Evolutionary conservation across 2,113 vertebrate genomes (phyloP), one percentile per base, ranked within the genome.

Genomic region (Brienomyrus longianalis): DNA sequence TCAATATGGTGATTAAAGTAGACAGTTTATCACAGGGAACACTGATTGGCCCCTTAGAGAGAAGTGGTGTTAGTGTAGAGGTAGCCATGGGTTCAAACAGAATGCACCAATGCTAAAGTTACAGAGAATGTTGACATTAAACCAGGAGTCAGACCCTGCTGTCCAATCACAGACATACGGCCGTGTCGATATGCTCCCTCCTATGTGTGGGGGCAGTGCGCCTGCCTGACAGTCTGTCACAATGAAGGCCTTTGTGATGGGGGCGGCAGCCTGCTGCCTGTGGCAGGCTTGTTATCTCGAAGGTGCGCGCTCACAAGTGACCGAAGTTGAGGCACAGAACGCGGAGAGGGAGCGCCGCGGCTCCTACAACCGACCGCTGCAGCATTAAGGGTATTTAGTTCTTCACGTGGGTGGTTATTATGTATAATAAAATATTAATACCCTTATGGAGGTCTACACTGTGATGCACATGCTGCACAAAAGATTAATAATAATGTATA

Each of bases 201-300:
- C 27, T 43, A 9, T n/a, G 50, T 56, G 74, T 52, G 31, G 74
- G 35, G 51, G 70, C 39, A 39, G 1, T 39, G 39, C 39, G 1
- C 39, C 50, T 56, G 21, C 48, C 88, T 17, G 66, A 83, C 54
- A n/a, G 48, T 17, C 52, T 21, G 51, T 35, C 43, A 88, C 86
- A 45, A 39, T 83, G 91, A 90, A 56, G 13, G 86, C 59, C 88
- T 89, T 91, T 87, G 88, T 90, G 35, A 80, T 51, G 62, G 86
- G 87, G 83, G 86, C 87, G 90, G 88, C 90, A 90, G 90, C 87
- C 89, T 83, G 83, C 62, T 86, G 54, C 77, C 51, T 47, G 43
- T 23, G 43, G 50, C 74, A 50, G 86, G 2, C 83, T 87, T 70
- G 88, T 92, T 88, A 91, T 51, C 86, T 88, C 19, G 51, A 23